These are phyloP conservation scores for Artibeus jamaicensis DNA, from an alignment of 2,797 vertebrate genomes.

Conservation along the genomic window DNA sequence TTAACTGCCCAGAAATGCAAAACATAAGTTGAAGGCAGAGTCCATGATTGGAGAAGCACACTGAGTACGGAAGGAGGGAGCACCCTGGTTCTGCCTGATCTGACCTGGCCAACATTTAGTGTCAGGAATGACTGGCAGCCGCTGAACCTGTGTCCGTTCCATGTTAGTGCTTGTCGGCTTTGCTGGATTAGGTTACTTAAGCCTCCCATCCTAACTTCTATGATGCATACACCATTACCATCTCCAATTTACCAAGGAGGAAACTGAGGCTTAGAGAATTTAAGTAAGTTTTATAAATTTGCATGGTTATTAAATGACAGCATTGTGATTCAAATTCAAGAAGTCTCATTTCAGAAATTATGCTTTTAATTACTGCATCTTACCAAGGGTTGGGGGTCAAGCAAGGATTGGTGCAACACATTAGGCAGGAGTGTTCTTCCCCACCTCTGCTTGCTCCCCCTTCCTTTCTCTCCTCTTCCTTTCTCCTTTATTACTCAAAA, in stretches of 20 bases:
- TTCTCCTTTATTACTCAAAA: not conserved
- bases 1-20: not conserved
- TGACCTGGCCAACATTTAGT: not conserved
- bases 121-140: not conserved
- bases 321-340: not conserved
- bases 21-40: not conserved
- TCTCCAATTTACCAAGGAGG: not conserved
- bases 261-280: not conserved
- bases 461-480: not conserved
- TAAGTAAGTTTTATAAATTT: not conserved
- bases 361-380: not conserved
- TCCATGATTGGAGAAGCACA: not conserved
- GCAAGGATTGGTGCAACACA: not conserved
- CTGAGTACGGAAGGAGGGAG: not conserved
- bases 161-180: not conserved
- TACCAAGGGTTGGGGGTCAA: not conserved
- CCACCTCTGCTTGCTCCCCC: not conserved
- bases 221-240: not conserved
- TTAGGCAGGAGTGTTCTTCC: not conserved
- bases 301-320: not conserved
- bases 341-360: not conserved
- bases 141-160: accelerated
- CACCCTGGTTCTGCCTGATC: not conserved
- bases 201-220: not conserved
- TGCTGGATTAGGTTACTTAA: not conserved